These are phyloP conservation scores for Hoplodrina blanda DNA, from an alignment of 2,888 invertebrate genomes.

Conservation along the genomic window DNA sequence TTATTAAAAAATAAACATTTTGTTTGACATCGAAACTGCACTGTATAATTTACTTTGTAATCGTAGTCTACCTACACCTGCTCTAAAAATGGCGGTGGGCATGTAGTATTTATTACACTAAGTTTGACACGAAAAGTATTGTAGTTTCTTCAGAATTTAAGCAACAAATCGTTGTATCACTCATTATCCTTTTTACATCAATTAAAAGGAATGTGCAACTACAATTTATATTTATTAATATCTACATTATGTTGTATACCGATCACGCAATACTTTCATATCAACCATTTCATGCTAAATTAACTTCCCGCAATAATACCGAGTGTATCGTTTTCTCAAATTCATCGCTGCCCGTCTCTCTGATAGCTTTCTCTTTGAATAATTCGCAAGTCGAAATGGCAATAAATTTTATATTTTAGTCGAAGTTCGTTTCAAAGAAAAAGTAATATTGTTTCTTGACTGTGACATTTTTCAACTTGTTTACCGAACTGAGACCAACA, in stretches of 20 bases:
- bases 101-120: too few species aligned
- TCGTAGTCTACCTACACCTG: too few species aligned
- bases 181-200: too few species aligned
- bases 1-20: background rate
- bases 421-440: conserved; percentile 57
- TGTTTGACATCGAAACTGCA: too few species aligned
- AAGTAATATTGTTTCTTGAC: conserved; percentile 62
- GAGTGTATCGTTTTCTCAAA: conserved; percentile 36
- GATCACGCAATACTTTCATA: conserved; percentile 1
- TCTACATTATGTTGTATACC: background rate
- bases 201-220: background rate
- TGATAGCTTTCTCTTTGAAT: conserved; percentile 55
- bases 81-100: too few species aligned
- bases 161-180: too few species aligned
- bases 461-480: conserved; percentile 63
- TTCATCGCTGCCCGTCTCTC: conserved; percentile 21
- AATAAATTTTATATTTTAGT: conserved; percentile 65
- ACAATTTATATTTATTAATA: background rate
- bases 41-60: too few species aligned
- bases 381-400: conserved; percentile 55
- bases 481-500: conserved; percentile 53
- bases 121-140: too few species aligned
- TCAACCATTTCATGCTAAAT: conserved; percentile 32
- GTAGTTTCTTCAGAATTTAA: too few species aligned
- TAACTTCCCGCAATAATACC: conserved; percentile 21